Base-by-base conservation (phyloP, 2,113 vertebrate genomes). In the Lates calcarifer region DNA sequence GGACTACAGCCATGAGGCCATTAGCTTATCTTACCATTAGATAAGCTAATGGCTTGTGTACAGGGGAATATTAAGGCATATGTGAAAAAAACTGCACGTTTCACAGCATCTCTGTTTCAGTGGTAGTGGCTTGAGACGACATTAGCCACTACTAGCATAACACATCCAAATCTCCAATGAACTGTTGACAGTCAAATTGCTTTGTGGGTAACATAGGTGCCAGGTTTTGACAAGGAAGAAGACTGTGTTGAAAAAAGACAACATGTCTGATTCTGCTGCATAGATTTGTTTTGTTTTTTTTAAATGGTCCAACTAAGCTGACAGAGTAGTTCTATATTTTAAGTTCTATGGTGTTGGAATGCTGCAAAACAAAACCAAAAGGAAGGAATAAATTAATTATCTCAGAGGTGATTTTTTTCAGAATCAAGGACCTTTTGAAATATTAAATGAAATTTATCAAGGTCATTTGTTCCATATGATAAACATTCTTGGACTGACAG, bases 371-470 rank as follows among this genome's bases (percentile, higher is more conserved):
- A n/a, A n/a, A n/a, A n/a, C n/a, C n/a, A 63, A 33, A 49, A 39
- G 31, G 58, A 53, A 43, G 24, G 8, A 62, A 15, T 3, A 31
- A 12, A 53, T 77, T 12, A 15, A 64, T 85, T 64, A 79, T 79
- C 56, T 71, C 47, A 47, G 41, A 4, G 63, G 62, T 68, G 75
- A 72, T 79, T 82, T 67, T 39, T 69, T 31, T 58, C 43, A 55
- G 13, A 72, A 63, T 77, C 56, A 82, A 75, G 67, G 63, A 55
- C 33, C 58, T 49, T 84, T 77, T 85, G 20, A 69, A 80, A 73
- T 66, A 77, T 77, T 76, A 70, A 85, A 77, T 70, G 69, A 53
- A 33, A 66, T 57, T 24, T 33, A 29, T 35, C 60, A 72, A 26
- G 81, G 68, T 72, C 33, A 74, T 64, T 79, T 63, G 14, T 47